Base-by-base conservation (phyloP, 64 coral and sea anemone genomes). In the Astreopora myriophthalma region DNA sequence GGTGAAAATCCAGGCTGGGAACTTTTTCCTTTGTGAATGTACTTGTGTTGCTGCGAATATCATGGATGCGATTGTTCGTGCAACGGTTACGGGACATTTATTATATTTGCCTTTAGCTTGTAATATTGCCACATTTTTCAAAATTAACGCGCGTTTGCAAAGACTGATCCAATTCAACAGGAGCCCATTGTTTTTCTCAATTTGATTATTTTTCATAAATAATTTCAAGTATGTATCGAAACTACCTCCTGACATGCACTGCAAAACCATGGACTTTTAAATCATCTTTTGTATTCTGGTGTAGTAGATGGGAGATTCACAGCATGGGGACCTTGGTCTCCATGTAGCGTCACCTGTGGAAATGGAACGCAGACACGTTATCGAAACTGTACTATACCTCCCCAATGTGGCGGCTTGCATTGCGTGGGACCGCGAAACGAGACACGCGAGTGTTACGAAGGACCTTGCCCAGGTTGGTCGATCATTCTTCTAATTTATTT, bases 341-440 rank as follows among this genome's bases (percentile, higher is more conserved):
- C 88, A 4, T 90, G 88, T 37, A 90, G 75, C 32, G 80, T 69
- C 5, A 69, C 88, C 0, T 90, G 88, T 25, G 88, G 88, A 8
- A 64, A 80, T 67, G 88, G 75, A 8, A 80, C 80, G 48, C 74
- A 73, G 27, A 49, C 57, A 16, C 73, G 88, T 31, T 6, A 31
- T 32, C 37, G 88, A 26, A 7, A 34, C 13, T 90, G 88, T 48
- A 55, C 77, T 60, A 80, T n/a, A n/a, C 13, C 61, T 31, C 88
- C 88, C 8, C 34, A 2, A 48, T 44, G 46, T 46, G 88, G 88
- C 22, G 88, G 88, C 37, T 57, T 34, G 20, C 11, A 79, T 26
- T 79, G 75, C 75, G 13, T 19, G 25, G 75, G 75, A 11, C 75
- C 75, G 3, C 49, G 42, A 13, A 79, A 52, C 31, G 46, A 55